phyloP scores from a whole-genome alignment of 2,888 invertebrate species.

The Nemurella pictetii region DNA sequence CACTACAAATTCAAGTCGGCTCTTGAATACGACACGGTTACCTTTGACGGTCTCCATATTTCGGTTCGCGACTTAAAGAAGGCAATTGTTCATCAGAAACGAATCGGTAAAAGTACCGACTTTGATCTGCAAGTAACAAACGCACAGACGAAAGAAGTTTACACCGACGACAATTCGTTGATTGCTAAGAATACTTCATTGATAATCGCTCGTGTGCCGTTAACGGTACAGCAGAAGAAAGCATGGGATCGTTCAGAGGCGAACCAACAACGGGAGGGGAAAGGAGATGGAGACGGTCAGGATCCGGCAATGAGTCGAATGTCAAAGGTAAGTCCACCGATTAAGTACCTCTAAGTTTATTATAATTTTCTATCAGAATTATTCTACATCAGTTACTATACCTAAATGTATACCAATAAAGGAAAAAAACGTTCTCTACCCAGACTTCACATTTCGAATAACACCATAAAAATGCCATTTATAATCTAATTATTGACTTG shows the following conservation, averaged over 20 bases:
- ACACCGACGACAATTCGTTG: conserved; percentile 84
- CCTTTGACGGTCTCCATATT: conserved; percentile 96
- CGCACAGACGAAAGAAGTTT: conserved; percentile 96
- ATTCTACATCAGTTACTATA: too few species aligned
- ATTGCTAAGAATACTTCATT: conserved; percentile 98
- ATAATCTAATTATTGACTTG: too few species aligned
- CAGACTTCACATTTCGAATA: too few species aligned
- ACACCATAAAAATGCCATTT: too few species aligned
- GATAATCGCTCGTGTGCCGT: conserved; percentile 89
- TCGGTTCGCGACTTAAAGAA: conserved; percentile 94
- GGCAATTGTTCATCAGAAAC: conserved; percentile 92
- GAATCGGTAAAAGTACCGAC: conserved; percentile 89
- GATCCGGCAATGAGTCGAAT: conserved; percentile 40
- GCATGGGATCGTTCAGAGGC: conserved; percentile 53
- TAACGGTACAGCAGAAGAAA: conserved; percentile 76
- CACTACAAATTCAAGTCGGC: conserved; percentile 99
- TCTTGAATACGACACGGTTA: conserved; percentile 92
- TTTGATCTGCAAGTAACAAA: conserved; percentile 96
- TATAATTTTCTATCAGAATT: too few species aligned
- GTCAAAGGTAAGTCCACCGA: not conserved
- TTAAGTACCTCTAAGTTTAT: too few species aligned
- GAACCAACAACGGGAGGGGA: conserved; percentile 41
- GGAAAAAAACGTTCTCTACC: too few species aligned
- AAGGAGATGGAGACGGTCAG: conserved; percentile 40
- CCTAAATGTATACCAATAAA: too few species aligned